phyloP scores from a whole-genome alignment of 2,888 invertebrate genomes.

The Autographa pulchrina region DNA sequence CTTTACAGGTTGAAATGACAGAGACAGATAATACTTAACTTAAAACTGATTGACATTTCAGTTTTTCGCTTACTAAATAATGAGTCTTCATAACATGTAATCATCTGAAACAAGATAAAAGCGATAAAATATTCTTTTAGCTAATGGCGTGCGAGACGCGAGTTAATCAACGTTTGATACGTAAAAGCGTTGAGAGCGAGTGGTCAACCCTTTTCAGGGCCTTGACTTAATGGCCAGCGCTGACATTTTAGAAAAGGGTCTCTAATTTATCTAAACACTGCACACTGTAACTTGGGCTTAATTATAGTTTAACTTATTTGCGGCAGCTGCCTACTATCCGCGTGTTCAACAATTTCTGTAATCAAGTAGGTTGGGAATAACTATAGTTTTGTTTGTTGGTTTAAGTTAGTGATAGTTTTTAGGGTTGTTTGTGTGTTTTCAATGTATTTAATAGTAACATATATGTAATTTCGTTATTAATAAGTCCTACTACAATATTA shows the following conservation, averaged over 20 bases:
- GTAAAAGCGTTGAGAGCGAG: constrained; percentile 67
- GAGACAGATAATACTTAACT: no score
- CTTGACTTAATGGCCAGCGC: constrained; percentile 78
- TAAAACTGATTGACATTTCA: no score
- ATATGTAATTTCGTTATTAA: constrained; percentile 24
- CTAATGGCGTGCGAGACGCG: constrained; percentile 54
- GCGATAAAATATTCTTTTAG: constrained; percentile 50
- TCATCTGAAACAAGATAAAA: constrained; percentile 52
- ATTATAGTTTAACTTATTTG: constrained; percentile 88
- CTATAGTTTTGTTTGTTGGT: constrained; percentile 55
- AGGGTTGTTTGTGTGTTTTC: constrained; percentile 15
- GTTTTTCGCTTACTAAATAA: constrained; percentile 9
- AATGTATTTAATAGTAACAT: neutral
- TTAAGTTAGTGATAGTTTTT: constrained; percentile 41
- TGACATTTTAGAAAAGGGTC: constrained; percentile 88
- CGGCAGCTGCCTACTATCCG: constrained; percentile 73
- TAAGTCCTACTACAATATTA: no score
- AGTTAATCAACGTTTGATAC: constrained; percentile 74
- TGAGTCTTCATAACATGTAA: constrained; percentile 24
- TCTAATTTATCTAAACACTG: constrained; percentile 86
- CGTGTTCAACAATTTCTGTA: constrained; percentile 63
- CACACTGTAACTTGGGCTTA: constrained; percentile 67
- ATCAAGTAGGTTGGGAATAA: constrained; percentile 63
- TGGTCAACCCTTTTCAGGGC: constrained; percentile 81
- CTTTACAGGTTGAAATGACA: no score